Conservation (phyloP, 2,113 vertebrate species). For the Hippocampus guttulatus region DNA sequence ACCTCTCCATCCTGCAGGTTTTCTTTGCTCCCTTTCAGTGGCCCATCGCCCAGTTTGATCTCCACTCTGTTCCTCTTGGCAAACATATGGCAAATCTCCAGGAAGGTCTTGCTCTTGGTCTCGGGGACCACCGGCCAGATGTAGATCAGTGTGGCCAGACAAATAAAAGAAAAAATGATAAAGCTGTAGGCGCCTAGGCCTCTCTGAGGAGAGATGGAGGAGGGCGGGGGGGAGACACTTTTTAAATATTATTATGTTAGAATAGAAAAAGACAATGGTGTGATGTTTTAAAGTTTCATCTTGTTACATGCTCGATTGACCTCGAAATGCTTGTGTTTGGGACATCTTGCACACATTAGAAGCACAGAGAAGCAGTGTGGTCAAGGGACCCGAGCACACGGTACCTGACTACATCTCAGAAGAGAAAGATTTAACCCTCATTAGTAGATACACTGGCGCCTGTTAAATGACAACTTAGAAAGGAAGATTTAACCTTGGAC, state of each 20-base stretch:
- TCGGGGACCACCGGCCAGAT: constrained; percentile 83
- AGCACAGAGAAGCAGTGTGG: too few relatives aligned
- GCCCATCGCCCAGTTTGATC: constrained; percentile 48
- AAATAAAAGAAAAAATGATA: constrained; percentile 81
- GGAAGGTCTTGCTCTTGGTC: constrained; percentile 88
- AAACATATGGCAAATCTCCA: constrained; percentile 86
- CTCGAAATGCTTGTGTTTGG: too few relatives aligned
- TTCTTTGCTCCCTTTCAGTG: constrained; percentile 33
- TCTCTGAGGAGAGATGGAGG: constrained; percentile 58
- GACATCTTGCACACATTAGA: too few relatives aligned
- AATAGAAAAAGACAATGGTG: too few relatives aligned
- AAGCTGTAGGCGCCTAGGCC: constrained; percentile 84
- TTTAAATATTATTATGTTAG: background rate
- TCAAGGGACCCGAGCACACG: too few relatives aligned
- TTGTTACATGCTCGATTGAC: too few relatives aligned
- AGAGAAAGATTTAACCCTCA: too few relatives aligned
- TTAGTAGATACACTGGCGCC: too few relatives aligned
- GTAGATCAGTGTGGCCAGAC: constrained; percentile 78
- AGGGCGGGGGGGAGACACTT: constrained; percentile 4
- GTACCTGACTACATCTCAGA: too few relatives aligned
- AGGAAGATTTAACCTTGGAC: too few relatives aligned
- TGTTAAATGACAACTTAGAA: too few relatives aligned
- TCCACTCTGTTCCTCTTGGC: constrained; percentile 79
- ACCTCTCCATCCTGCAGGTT: constrained; percentile 26
- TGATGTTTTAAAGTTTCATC: too few relatives aligned